Percentiles rank a stretch among this genome's conserved stretches.
Evolutionary conservation across 2,888 invertebrate species (phyloP).

Genomic region (Philereme vetulata): DNA sequence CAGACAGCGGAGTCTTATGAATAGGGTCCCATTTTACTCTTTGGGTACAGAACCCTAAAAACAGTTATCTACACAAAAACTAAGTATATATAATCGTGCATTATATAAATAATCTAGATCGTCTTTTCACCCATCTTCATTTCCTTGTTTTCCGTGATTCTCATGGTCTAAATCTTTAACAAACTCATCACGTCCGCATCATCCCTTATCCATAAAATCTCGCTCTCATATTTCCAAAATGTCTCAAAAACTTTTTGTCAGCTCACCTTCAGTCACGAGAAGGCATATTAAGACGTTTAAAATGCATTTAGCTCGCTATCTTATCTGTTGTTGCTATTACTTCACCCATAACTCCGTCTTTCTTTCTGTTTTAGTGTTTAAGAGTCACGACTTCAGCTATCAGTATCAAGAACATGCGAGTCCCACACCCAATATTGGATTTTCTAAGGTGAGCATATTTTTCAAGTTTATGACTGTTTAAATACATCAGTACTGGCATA

Average conservation of each 20-base stretch:
- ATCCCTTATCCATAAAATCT: constrained; percentile 66
- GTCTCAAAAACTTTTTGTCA: constrained; percentile 76
- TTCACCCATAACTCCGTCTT: constrained; percentile 80
- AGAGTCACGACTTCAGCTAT: constrained; percentile 88
- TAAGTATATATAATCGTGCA: constrained; percentile 11
- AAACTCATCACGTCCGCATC: constrained; percentile 70
- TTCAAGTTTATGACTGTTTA: constrained; percentile 59
- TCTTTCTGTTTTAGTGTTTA: constrained; percentile 92
- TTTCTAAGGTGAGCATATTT: constrained; percentile 90
- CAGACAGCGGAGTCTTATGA: too few relatives aligned
- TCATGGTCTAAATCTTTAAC: constrained; percentile 70
- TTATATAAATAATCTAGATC: constrained; percentile 17
- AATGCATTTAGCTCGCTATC: constrained; percentile 81
- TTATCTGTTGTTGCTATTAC: constrained; percentile 77
- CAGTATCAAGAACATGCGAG: constrained; percentile 87
- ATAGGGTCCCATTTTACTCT: too few relatives aligned
- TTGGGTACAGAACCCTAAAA: too few relatives aligned
- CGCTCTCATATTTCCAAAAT: constrained; percentile 59
- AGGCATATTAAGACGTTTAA: constrained; percentile 81
- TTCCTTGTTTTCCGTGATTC: constrained; percentile 64
- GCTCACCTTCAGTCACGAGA: constrained; percentile 80
- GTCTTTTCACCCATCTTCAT: constrained; percentile 43
- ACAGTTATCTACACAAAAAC: constrained; percentile 3
- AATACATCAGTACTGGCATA: not conserved
- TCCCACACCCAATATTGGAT: constrained; percentile 94